Base-by-base conservation (phyloP, 2,113 vertebrate species). In the Lycaon pictus region DNA sequence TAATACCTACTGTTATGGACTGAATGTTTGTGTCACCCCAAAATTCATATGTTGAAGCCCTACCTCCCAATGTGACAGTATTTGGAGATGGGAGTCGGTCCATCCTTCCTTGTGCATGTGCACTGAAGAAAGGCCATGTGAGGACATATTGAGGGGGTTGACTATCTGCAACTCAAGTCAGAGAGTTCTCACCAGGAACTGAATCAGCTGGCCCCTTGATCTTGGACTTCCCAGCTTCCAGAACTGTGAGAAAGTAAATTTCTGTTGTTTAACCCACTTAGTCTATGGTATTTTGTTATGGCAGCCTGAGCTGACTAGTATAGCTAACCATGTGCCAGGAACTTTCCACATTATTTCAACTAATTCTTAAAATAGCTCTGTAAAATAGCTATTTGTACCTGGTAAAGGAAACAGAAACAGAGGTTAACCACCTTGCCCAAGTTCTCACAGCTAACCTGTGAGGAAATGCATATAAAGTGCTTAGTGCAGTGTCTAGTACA, bases 321-420 rank as follows among this genome's bases (percentile, higher is more conserved):
- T 2, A 77, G 63, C 62, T 63, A 25, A 25, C n/a, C 82, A 58
- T 62, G 67, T 11, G 17, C 35, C 74, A 88, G 58, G 55, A 82
- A 87, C 51, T 94, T 81, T 53, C 51, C 51, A 53, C 55, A 27
- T 71, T 90, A 56, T 91, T 87, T 91, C 51, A 81, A 53, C 82
- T 67, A 35, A 80, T 82, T 11, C 65, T 87, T 76, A 51, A 32
- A 94, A 80, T 56, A 56, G 35, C 4, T 58, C 35, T 74, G 35
- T 74, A 74, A 82, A 71, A 6, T 79, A 62, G 62, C 32, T 93
- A 27, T 90, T 81, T 91, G 58, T 94, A 53, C n/a, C 51, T 91
- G 35, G 11, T 11, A 37, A 94, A 87, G 74, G 51, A 58, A 76
- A 76, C 65, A 58, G 88, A 80, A 86, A 76, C 35, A 91, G 65